Evolutionary conservation across 2,113 vertebrate species (phyloP).

Genomic region (Neotoma lepida): DNA sequence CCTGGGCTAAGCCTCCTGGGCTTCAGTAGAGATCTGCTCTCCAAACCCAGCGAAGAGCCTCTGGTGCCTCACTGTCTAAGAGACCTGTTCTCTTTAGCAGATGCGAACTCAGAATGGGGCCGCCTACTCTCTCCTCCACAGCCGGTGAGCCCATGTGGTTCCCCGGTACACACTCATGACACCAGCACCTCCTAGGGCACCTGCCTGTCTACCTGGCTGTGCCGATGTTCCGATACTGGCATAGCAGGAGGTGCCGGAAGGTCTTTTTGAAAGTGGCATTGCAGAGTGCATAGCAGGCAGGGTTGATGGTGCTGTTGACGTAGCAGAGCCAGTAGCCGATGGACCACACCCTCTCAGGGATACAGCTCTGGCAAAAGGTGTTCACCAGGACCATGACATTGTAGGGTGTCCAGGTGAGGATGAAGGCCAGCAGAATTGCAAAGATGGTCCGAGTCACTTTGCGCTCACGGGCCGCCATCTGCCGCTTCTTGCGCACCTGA

Average conservation of each 20-base stretch:
- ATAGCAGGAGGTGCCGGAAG: constrained; percentile 97
- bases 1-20: not conserved
- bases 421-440: constrained; percentile 97
- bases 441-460: constrained; percentile 99
- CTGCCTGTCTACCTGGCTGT: constrained; percentile 91
- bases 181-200: constrained; percentile 57
- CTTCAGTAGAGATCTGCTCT: constrained; percentile 22
- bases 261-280: constrained; percentile 99
- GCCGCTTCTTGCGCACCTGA: constrained; percentile 97
- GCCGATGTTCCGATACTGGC: constrained; percentile 98
- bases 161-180: not conserved
- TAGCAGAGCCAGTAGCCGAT: constrained; percentile 99
- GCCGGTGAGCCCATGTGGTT: constrained; percentile 38
- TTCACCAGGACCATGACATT: constrained; percentile 99
- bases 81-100: constrained; percentile 43
- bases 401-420: constrained; percentile 98
- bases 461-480: constrained; percentile 98
- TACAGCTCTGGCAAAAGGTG: constrained; percentile 96
- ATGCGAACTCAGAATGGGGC: not conserved
- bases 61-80: not conserved
- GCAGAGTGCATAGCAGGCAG: constrained; percentile 98
- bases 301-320: constrained; percentile 99
- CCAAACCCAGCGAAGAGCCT: not conserved
- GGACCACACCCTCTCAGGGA: constrained; percentile 96
- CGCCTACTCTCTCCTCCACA: not conserved